A percentile compares a stretch with the other conserved stretches of the same genome.
Evolutionary conservation across 2,113 vertebrate species (phyloP).

Genomic region (Festucalex cinctus): DNA sequence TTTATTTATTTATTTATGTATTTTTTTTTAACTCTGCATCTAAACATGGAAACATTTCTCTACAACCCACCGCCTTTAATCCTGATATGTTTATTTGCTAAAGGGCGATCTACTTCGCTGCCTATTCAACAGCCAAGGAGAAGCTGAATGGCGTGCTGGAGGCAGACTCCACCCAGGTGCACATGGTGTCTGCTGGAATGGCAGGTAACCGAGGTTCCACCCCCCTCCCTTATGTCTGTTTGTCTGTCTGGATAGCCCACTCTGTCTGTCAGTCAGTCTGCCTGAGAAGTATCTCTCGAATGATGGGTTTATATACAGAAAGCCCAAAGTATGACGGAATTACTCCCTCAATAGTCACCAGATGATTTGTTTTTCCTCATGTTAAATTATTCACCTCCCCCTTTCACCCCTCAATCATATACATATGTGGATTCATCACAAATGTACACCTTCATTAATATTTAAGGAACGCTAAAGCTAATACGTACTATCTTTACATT

Average conservation of each 20-base stretch:
- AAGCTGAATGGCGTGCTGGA: slow-evolving; percentile 86
- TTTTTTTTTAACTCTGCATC: no score
- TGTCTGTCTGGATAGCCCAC: slow-evolving; percentile 21
- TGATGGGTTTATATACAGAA: slow-evolving; percentile 30
- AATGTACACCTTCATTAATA: slow-evolving; percentile 15
- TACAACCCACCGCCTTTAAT: neutral
- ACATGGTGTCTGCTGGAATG: slow-evolving; percentile 95
- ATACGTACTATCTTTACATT: slow-evolving; percentile 21
- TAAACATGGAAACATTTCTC: neutral
- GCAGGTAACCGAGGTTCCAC: slow-evolving; percentile 84
- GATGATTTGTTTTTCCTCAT: slow-evolving; percentile 20
- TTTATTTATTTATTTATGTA: no score
- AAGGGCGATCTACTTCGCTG: slow-evolving; percentile 98
- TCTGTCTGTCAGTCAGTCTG: slow-evolving; percentile 19
- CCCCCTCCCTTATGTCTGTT: slow-evolving; percentile 32
- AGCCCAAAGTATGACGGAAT: slow-evolving; percentile 15
- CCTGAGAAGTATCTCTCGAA: slow-evolving; percentile 35
- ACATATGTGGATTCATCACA: slow-evolving; percentile 25
- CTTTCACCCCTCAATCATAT: slow-evolving; percentile 2
- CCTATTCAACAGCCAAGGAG: slow-evolving; percentile 95
- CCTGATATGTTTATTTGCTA: neutral
- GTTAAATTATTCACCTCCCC: slow-evolving; percentile 10
- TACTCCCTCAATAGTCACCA: slow-evolving; percentile 28
- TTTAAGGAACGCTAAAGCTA: slow-evolving; percentile 51
- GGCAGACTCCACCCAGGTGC: slow-evolving; percentile 92